Evolutionary conservation across 2,113 vertebrate species (phyloP).

Genomic region (Trochalopteron elliotii): DNA sequence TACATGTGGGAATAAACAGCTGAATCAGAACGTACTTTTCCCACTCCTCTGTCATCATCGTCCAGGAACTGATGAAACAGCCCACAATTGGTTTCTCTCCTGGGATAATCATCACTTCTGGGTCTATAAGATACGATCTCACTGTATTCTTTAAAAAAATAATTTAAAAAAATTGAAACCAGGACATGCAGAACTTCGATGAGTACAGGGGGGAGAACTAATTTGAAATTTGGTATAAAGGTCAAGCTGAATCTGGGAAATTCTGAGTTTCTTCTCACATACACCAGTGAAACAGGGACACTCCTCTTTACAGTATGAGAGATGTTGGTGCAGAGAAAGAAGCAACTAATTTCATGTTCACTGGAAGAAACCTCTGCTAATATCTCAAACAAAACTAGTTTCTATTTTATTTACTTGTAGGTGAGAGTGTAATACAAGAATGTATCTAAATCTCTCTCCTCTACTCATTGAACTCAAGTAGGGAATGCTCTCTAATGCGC

Average conservation of each 20-base stretch:
- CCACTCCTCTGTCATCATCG: not conserved
- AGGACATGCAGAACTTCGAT: not conserved
- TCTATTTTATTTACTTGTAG: not conserved
- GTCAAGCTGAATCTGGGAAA: not conserved
- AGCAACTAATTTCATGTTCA: not conserved
- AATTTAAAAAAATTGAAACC: not conserved
- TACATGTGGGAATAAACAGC: slow-evolving; percentile 60
- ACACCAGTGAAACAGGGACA: not conserved
- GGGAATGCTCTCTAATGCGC: not conserved
- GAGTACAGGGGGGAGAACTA: not conserved
- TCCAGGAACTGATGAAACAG: slow-evolving; percentile 44
- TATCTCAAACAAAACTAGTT: not conserved
- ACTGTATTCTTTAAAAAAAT: not conserved
- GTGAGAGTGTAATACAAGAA: not conserved
- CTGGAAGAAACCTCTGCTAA: not conserved
- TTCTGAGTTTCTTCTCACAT: not conserved
- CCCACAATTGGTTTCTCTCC: slow-evolving; percentile 24
- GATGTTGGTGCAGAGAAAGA: not conserved
- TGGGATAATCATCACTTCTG: slow-evolving; percentile 45
- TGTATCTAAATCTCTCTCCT: not conserved
- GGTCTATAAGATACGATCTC: slow-evolving; percentile 19
- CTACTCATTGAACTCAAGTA: not conserved
- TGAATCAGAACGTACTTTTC: slow-evolving; percentile 33
- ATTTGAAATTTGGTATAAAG: not conserved
- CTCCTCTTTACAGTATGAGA: not conserved